phyloP scores from a whole-genome alignment of 2,797 vertebrate species.

The Ispidina picta region DNA sequence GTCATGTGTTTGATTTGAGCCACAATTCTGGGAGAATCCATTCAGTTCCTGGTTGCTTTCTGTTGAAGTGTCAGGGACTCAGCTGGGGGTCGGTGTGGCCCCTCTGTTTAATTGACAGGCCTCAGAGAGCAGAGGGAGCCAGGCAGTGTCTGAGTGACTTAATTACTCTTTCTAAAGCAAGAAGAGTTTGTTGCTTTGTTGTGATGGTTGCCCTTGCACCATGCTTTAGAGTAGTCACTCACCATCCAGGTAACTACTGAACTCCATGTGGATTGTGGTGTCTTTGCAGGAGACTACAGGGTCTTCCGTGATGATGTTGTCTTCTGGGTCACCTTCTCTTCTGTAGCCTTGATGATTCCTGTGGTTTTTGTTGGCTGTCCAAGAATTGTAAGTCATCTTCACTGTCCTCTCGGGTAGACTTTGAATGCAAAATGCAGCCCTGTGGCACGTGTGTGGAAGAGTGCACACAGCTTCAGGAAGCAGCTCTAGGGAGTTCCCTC shows the following conservation, averaged over 20 bases:
- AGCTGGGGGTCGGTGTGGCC: background rate
- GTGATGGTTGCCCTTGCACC: background rate
- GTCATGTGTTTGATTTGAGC: background rate
- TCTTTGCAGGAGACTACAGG: conserved; percentile 82
- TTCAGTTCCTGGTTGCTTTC: background rate
- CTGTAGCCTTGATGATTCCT: conserved; percentile 82
- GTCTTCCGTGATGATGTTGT: conserved; percentile 84
- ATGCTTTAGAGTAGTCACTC: background rate
- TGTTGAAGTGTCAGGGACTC: background rate
- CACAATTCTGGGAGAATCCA: background rate
- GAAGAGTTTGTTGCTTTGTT: background rate
- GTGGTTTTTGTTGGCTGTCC: conserved; percentile 88
- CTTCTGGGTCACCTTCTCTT: conserved; percentile 91
- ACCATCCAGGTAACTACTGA: background rate
- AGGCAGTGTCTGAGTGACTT: background rate
- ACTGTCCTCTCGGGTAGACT: background rate
- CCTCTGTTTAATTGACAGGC: background rate
- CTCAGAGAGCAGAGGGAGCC: background rate
- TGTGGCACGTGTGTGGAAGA: background rate
- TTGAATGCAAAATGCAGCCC: background rate
- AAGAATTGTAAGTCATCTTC: conserved; percentile 84
- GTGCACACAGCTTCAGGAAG: background rate
- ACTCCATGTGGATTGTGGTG: background rate
- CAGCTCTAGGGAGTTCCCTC: background rate
- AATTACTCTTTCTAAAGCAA: background rate